Percentiles rank a stretch among this genome's conserved stretches.
phyloP scores from a whole-genome alignment of 2,797 vertebrate species.

The Anguilla megastoma region DNA sequence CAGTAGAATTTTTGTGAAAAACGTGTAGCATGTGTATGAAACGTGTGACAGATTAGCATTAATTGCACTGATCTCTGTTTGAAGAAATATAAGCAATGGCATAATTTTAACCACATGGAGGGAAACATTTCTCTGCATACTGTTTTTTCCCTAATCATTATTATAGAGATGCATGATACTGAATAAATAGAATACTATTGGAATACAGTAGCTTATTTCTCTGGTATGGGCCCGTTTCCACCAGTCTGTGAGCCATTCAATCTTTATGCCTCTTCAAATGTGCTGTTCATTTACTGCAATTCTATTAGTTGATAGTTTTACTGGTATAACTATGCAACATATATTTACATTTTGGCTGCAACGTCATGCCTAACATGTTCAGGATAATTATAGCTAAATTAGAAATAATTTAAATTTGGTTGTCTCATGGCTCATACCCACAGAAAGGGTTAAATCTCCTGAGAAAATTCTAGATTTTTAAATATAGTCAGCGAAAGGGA shows the following conservation, averaged over 20 bases:
- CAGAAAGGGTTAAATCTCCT: neutral
- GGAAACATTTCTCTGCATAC: neutral
- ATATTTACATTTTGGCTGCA: neutral
- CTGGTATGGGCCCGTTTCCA: neutral
- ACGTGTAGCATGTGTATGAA: neutral
- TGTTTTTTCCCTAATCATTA: neutral
- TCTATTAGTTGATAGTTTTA: neutral
- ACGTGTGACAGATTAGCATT: neutral
- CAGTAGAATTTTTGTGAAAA: neutral
- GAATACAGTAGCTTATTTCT: neutral
- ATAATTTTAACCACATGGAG: neutral
- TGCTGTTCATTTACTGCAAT: neutral
- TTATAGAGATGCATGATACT: neutral
- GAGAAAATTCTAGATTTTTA: neutral
- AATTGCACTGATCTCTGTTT: neutral
- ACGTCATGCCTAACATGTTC: no score
- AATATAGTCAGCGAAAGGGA: neutral
- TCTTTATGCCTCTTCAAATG: neutral
- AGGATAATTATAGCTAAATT: no score
- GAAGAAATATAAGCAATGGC: neutral
- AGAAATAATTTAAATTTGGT: no score
- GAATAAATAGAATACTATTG: neutral
- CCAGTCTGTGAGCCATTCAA: neutral
- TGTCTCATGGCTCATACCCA: neutral
- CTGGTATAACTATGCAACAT: neutral